Base-by-base conservation (phyloP, 2,113 vertebrate genomes). In the Lophochroa leadbeateri region DNA sequence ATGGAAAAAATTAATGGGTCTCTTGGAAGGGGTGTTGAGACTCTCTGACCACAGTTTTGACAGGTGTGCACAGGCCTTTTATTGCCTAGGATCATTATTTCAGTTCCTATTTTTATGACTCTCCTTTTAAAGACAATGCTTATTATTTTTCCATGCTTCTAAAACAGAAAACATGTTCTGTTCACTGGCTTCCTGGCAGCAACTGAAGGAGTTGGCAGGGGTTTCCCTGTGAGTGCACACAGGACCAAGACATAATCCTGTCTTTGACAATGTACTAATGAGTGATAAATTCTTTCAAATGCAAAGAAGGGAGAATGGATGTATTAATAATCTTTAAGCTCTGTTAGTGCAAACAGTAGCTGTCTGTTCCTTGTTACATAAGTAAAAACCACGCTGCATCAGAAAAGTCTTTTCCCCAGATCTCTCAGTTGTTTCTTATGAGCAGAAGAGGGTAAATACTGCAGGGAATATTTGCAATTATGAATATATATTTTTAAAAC, bases 181-280 rank as follows among this genome's bases (percentile, higher is more conserved):
- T 82, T 94, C 57, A 67, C 33, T 91, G 72, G 33, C 46, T 96
- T 90, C 55, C 92, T 94, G 92, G 86, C 96, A 95, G 64, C 88
- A 78, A 9, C 60, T 68, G 16, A 63, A 84, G 44, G 29, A 74
- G 58, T 70, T 96, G 95, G 92, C 92, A 93, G 80, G 50, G 82
- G 35, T 90, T 96, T 95, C 88, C 69, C 55, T 78, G 76, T 21
- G 83, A 83, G 72, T 55, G 80, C 55, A 86, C 80, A 71, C 2
- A 95, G 83, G 88, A 95, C 94, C 74, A 68, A 85, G 82, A 67
- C 80, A 92, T 97, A 96, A 96, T 95, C 92, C 86, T 77, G 69
- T 67, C 91, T 95, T 91, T 92, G 81, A 95, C 92, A 96, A 95
- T 52, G 77, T 64, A 96, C 83, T 97, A 96, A 96, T 97, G 94